phyloP scores from a whole-genome alignment of 2,797 vertebrate species.

The Sebastolobus alascanus region DNA sequence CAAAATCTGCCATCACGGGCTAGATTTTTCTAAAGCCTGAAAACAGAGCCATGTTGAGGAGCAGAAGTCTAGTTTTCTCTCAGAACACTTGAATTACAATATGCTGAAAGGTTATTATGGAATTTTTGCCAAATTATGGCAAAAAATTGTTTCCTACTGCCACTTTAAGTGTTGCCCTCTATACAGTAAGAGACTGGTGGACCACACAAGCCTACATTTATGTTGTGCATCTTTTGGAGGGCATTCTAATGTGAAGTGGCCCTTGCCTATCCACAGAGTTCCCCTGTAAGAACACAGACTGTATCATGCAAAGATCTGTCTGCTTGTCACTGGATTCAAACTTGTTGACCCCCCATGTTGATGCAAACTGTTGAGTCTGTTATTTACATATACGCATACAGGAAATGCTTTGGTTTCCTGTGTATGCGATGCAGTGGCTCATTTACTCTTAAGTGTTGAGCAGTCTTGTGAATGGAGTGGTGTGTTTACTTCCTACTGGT shows the following conservation, averaged over 20 bases:
- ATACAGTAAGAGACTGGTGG: not conserved
- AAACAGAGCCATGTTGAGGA: too few relatives aligned
- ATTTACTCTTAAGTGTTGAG: conserved; percentile 33
- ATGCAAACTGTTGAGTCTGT: conserved; percentile 26
- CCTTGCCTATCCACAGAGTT: not conserved
- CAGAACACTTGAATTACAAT: too few relatives aligned
- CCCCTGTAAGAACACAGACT: not conserved
- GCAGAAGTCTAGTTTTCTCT: too few relatives aligned
- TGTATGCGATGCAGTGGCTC: conserved; percentile 49
- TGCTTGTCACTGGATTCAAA: conserved; percentile 1
- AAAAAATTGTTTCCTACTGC: too few relatives aligned
- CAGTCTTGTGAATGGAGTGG: conserved; percentile 59
- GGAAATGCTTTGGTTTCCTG: conserved; percentile 83
- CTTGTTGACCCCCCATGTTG: conserved; percentile 16
- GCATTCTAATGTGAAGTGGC: not conserved
- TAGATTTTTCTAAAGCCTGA: too few relatives aligned
- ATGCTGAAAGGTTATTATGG: too few relatives aligned
- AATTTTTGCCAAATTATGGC: too few relatives aligned
- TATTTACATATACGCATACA: conserved; percentile 51
- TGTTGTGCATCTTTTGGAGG: not conserved
- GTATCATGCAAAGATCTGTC: not conserved
- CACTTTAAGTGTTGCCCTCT: not conserved
- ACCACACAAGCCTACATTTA: not conserved
- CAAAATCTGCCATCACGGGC: too few relatives aligned
- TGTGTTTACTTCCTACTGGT: conserved; percentile 37